Base-by-base conservation (phyloP, 1,140 invertebrate genomes). In the Drosophila guanche region DNA sequence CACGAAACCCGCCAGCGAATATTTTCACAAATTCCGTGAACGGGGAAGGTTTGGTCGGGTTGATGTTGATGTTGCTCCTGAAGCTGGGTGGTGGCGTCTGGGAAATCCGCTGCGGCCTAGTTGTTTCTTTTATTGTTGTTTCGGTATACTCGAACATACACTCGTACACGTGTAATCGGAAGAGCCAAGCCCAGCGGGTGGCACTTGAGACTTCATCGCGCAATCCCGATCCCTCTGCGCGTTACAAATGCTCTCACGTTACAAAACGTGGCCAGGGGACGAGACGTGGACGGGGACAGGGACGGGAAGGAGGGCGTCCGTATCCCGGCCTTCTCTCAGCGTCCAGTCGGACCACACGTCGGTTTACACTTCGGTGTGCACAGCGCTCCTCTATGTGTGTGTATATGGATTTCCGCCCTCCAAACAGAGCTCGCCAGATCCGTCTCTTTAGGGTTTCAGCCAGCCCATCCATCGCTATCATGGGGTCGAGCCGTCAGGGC, bases 201-300 rank as follows among this genome's bases (percentile, higher is more conserved):
- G 83, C 69, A 78, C 77, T 88, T 54, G 67, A 79, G 48, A 81
- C 50, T 33, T 75, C 60, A 58, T 42, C 42, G 46, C 25, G 47
- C 67, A 68, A 73, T 72, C 71, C 74, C 67, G 62, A 73, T 72
- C 71, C 74, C 63, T 81, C 41, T 53, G 42, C 42, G 62, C 58
- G 60, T 58, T 79, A 79, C 68, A 85, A 85, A 84, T 65, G 71
- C 84, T 88, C 83, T 88, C 83, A 89, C 83, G 84, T 88, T 88
- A 88, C 83, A 79, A 77, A 84, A 71, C 65, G 66, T 77, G 51
- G 68, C 62, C 42, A 59, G 33, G 33, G 29, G 16, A 20, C 16
- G 16, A 20, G 16, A 20, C 16, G 16, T 20, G 16, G 16, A 20
- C 16, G 16, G 16, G 16, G 16, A 20, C 16, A 1, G 16, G 29